Conservation (phyloP, 2,113 vertebrate genomes). For the Prolemur simus region DNA sequence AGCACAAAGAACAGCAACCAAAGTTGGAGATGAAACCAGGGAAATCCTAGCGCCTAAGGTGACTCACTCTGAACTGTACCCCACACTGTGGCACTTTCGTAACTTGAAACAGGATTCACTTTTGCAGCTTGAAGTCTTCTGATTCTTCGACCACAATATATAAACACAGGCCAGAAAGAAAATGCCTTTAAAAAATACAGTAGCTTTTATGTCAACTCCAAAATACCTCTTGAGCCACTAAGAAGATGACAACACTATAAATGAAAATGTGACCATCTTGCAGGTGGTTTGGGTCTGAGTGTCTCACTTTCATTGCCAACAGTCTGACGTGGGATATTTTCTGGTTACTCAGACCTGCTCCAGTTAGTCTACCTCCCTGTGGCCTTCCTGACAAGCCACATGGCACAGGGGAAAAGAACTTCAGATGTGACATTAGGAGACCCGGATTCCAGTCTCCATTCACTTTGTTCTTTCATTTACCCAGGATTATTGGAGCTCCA, state of each 20-base stretch:
- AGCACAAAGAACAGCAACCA: neutral
- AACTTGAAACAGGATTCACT: conserved; percentile 12
- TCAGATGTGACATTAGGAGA: neutral
- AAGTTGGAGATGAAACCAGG: neutral
- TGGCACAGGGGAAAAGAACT: neutral
- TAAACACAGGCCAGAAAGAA: conserved; percentile 18
- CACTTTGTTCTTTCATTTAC: neutral
- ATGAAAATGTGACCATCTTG: neutral
- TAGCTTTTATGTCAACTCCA: conserved; percentile 6
- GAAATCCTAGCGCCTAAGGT: neutral
- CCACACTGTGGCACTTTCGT: neutral
- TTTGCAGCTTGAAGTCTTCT: conserved; percentile 30
- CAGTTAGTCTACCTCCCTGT: neutral
- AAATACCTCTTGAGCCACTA: neutral
- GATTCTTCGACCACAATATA: conserved; percentile 1
- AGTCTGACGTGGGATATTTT: neutral
- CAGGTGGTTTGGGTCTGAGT: neutral
- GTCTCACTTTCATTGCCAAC: neutral
- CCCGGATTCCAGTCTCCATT: neutral
- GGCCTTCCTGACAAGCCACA: neutral
- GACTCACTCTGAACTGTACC: neutral
- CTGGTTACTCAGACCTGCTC: neutral
- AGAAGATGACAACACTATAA: neutral
- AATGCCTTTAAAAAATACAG: conserved; percentile 23
- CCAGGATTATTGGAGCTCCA: neutral